Conservation (phyloP, 1,140 invertebrate genomes). For the Kradibia gibbosae region DNA sequence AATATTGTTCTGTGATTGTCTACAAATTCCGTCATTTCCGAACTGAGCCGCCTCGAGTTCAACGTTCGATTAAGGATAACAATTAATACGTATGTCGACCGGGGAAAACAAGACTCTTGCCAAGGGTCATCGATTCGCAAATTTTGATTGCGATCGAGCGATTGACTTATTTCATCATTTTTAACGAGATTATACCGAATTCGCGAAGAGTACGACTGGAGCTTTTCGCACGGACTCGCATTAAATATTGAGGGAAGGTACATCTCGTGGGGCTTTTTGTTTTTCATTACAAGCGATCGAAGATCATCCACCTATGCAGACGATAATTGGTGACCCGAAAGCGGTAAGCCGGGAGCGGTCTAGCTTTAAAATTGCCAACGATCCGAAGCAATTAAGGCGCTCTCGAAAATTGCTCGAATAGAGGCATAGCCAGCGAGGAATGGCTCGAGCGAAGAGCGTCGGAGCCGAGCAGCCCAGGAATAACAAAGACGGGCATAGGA, state of each 20-base stretch:
- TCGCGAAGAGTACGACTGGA: background rate
- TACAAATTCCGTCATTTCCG: conserved; percentile 8
- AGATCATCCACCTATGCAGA: no score
- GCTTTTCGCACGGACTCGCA: background rate
- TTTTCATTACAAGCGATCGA: background rate
- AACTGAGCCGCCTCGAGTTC: background rate
- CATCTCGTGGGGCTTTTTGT: no score
- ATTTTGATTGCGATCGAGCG: background rate
- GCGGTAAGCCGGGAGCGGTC: no score
- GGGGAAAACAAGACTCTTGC: background rate
- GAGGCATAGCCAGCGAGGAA: background rate
- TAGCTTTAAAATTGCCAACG: no score
- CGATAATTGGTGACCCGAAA: no score
- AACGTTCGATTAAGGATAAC: conserved; percentile 32
- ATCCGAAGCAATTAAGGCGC: background rate
- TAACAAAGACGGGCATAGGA: conserved; percentile 6
- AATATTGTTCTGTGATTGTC: background rate
- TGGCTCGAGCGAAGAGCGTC: background rate
- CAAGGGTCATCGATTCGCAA: background rate
- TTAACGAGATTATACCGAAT: background rate
- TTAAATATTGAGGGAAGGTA: no score
- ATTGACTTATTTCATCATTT: background rate
- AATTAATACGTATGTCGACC: background rate
- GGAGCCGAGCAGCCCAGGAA: background rate
- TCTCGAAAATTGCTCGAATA: background rate